Base-by-base conservation (phyloP, 2,113 vertebrate genomes). In the Cryptomyrus ogoouensis region DNA sequence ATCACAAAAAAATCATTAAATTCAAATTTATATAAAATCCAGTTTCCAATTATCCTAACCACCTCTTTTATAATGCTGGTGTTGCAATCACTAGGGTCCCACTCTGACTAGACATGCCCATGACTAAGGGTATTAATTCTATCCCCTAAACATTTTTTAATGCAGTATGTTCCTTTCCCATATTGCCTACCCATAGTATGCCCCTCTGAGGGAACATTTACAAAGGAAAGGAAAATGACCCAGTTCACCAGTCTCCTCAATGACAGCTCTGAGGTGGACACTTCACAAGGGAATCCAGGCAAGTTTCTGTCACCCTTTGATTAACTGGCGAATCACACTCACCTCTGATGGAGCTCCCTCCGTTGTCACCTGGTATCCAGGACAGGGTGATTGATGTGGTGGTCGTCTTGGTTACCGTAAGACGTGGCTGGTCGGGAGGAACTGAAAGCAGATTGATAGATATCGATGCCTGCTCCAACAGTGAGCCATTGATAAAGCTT, bases 321-420 rank as follows among this genome's bases (percentile, higher is more conserved):
- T 84, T 58, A 85, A 83, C 31, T 10, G 9, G 66, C 0, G 13
- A n/a, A 31, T 17, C 21, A 31, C 49, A 19, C 80, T 96, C 94
- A 99, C 98, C 98, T 98, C 98, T 95, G 93, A 99, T 99, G n/a
- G 98, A 99, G 90, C 98, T 99, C 90, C 98, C 98, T 58, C 98
- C 98, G 0, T 99, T 99, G 94, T 99, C 98, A 83, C 98, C 98
- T 31, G 98, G 98, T 91, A 99, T 98, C 98, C 98, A 99, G 62
- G 98, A 99, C 90, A 99, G 95, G 3, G 98, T 98, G 93, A 99
- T 99, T 84, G 98, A 99, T 88, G 98, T 99, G 90, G 98, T 98
- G 0, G 98, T 99, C 1, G 98, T 99, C 97, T 99, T 99, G 92
- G 98, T 99, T 89, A 99, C 98, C 0, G 98, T 99, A 89, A 99